phyloP scores from a whole-genome alignment of 2,888 invertebrate genomes.

The Trichogramma dendrolimi region DNA sequence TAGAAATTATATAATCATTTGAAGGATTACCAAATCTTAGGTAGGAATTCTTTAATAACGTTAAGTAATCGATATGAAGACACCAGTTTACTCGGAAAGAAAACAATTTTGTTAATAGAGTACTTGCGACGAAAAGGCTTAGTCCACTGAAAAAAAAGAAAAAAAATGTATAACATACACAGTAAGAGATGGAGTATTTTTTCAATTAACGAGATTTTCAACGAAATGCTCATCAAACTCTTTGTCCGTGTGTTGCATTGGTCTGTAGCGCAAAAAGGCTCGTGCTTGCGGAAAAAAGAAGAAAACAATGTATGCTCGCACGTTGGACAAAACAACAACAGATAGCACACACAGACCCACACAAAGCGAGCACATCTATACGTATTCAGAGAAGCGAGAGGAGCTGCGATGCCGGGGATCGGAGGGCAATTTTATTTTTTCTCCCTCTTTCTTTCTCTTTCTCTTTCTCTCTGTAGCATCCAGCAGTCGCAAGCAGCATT shows the following conservation, averaged over 20 bases:
- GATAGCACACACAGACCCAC: constrained; percentile 1
- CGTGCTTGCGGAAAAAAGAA: background rate
- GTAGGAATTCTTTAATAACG: too few relatives aligned
- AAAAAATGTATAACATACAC: too few relatives aligned
- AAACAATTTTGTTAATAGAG: constrained; percentile 3
- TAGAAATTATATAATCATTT: too few relatives aligned
- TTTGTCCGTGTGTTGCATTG: too few relatives aligned
- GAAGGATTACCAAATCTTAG: too few relatives aligned
- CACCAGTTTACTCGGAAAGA: background rate
- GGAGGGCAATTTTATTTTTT: constrained; percentile 1
- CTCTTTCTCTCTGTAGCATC: constrained; percentile 16
- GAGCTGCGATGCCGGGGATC: too few relatives aligned
- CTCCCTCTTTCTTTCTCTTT: background rate
- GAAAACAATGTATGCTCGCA: background rate
- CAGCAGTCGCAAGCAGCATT: too few relatives aligned
- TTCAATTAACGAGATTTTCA: constrained; percentile 20
- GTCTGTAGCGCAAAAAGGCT: too few relatives aligned
- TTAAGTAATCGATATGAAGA: too few relatives aligned
- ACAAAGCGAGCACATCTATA: background rate
- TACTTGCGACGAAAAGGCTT: background rate
- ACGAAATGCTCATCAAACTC: background rate
- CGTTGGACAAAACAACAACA: background rate
- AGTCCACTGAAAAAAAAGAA: too few relatives aligned
- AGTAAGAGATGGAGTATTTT: constrained; percentile 10
- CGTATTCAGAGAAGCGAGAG: background rate